A percentile compares a stretch with the other conserved stretches of the same genome.
These are phyloP conservation scores for Drosophila mayaguana DNA, from an alignment of 2,888 invertebrate species.

Conservation along the genomic window DNA sequence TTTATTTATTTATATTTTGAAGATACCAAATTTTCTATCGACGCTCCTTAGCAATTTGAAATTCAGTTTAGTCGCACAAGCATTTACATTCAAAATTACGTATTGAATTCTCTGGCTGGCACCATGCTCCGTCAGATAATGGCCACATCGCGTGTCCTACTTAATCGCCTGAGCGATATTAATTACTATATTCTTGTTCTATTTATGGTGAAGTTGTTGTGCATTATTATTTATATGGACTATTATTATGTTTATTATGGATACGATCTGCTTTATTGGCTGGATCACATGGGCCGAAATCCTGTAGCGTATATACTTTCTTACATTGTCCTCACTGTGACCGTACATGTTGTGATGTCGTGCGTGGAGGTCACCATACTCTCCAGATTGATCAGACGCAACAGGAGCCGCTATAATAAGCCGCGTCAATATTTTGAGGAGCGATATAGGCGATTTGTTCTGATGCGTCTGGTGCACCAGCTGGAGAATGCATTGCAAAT, in stretches of 20 bases:
- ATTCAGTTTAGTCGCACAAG: slow-evolving; percentile 19
- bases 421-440: slow-evolving; percentile 51
- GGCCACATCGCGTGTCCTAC: slow-evolving; percentile 10
- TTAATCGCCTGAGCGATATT: slow-evolving; percentile 14
- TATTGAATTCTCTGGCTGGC: slow-evolving; percentile 11
- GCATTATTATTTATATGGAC: slow-evolving; percentile 37
- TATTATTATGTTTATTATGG: slow-evolving; percentile 46
- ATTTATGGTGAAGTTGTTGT: slow-evolving; percentile 39
- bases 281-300: slow-evolving; percentile 27
- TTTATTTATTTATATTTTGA: too few relatives aligned
- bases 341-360: slow-evolving; percentile 42
- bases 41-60: slow-evolving; percentile 6
- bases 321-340: slow-evolving; percentile 28
- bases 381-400: slow-evolving; percentile 29
- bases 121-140: slow-evolving; percentile 37
- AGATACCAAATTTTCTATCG: neutral
- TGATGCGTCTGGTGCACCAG: slow-evolving; percentile 62
- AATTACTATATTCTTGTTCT: slow-evolving; percentile 39
- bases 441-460: slow-evolving; percentile 55
- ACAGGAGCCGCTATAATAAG: slow-evolving; percentile 28
- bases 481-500: slow-evolving; percentile 53
- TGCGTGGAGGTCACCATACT: slow-evolving; percentile 38
- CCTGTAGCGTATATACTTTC: slow-evolving; percentile 40
- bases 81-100: slow-evolving; percentile 50
- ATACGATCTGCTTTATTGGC: slow-evolving; percentile 56